phyloP scores from a whole-genome alignment of 2,113 vertebrate genomes.

The Numenius arquata region DNA sequence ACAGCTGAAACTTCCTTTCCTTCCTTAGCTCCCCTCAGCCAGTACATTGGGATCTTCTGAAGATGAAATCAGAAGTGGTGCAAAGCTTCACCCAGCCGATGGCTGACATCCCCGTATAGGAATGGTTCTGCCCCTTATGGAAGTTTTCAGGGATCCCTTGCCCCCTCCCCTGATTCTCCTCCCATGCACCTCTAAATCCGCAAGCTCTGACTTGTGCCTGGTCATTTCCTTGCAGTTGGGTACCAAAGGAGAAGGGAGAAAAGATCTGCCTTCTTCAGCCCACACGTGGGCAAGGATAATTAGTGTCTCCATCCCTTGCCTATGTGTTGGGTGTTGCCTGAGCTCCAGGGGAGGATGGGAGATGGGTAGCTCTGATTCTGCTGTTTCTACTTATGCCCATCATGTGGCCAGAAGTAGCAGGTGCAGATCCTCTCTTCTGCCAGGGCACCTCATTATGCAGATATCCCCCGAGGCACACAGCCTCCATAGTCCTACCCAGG shows the following conservation, averaged over 20 bases:
- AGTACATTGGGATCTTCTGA: not conserved
- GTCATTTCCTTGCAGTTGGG: not conserved
- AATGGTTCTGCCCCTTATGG: not conserved
- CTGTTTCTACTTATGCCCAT: not conserved
- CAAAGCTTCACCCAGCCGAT: not conserved
- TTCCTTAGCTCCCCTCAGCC: not conserved
- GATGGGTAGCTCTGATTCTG: not conserved
- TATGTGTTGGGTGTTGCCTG: not conserved
- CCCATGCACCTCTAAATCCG: not conserved
- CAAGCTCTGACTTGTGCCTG: not conserved
- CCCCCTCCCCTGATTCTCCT: not conserved
- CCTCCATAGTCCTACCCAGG: not conserved
- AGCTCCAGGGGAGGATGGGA: not conserved
- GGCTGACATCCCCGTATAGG: not conserved
- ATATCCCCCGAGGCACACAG: not conserved
- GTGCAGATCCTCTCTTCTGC: not conserved
- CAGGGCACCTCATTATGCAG: conserved; percentile 23
- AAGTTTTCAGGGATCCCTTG: not conserved
- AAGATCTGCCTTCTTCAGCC: not conserved
- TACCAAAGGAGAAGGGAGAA: not conserved
- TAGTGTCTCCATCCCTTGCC: not conserved
- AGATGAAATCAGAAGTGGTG: not conserved
- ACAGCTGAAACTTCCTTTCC: not conserved
- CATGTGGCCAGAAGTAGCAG: not conserved
- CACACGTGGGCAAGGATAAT: not conserved